Conservation (phyloP, 1,140 invertebrate species). For the Drosophila arizonae region DNA sequence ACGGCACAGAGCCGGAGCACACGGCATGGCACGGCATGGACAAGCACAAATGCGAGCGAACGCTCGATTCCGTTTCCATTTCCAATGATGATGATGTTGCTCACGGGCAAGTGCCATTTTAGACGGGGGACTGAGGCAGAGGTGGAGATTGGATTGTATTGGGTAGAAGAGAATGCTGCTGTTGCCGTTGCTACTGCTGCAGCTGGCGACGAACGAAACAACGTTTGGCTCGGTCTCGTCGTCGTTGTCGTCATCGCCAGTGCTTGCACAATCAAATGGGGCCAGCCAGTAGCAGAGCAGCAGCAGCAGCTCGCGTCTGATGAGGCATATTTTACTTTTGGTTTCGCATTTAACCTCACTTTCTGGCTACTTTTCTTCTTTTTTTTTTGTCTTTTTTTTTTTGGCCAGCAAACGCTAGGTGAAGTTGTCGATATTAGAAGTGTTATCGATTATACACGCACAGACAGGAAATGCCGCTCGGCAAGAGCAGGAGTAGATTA, state of each 20-base stretch:
- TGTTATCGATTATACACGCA: conserved; percentile 47
- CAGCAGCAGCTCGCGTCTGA: conserved; percentile 42
- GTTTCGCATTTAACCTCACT: conserved; percentile 54
- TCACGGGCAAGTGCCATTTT: conserved; percentile 39
- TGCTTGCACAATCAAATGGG: conserved; percentile 47
- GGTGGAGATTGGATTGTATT: conserved; percentile 6
- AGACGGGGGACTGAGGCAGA: conserved; percentile 3
- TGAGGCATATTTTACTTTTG: conserved; percentile 55
- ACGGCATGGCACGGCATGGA: conserved; percentile 15
- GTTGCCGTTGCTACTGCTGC: conserved; percentile 1
- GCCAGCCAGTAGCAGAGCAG: conserved; percentile 11
- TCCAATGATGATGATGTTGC: conserved; percentile 47
- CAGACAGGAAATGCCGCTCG: conserved; percentile 7
- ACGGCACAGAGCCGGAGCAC: conserved; percentile 30
- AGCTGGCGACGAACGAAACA: conserved; percentile 46
- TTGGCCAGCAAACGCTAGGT: conserved; percentile 17
- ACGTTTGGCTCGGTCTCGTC: conserved; percentile 29
- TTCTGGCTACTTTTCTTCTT: conserved; percentile 25
- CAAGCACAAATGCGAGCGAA: conserved; percentile 19
- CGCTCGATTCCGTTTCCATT: conserved; percentile 29
- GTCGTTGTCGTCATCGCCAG: conserved; percentile 21
- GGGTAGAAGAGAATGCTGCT: conserved; percentile 19
- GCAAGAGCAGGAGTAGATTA: conserved; percentile 28
- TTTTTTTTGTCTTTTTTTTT: conserved; percentile 14
- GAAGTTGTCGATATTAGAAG: conserved; percentile 15